Base-by-base conservation (phyloP, 2,888 invertebrate genomes). In the Thereva unica region DNA sequence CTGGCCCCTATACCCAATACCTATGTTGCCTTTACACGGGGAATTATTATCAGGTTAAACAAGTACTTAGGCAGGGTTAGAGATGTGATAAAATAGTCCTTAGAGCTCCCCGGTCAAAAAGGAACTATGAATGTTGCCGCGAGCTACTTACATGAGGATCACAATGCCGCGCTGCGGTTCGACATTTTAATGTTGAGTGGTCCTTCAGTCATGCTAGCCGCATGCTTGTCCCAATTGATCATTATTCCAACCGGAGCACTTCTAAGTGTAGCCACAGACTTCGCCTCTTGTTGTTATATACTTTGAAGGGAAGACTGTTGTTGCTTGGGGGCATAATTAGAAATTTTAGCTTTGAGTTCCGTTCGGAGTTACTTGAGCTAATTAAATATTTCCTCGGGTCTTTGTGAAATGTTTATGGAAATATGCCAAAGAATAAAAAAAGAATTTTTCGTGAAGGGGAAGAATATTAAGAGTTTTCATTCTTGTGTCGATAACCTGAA, bases 311-410 rank as follows among this genome's bases (percentile, higher is more conserved):
- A 38, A 49, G 45, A 49, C 38, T 59, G 23, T 49, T 38, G 12
- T 49, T 23, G 12, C 59, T 38, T 37, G 40, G 23, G 59, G 59
- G 49, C 59, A 59, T 59, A 59, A 59, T 59, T 59, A 47, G 49
- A 34, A 45, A 37, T 34, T 59, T 59, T 34, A 38, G 42, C 42
- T 44, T 45, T 56, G 34, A 35, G 10, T 56, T 9, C 47, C 38
- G 10, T 5, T 4, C 37, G 10, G 4, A 9, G 42, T 59, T n/a
- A 10, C 12, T 5, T n/a, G 49, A 23, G 5, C 38, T 59, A 59
- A 59, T 59, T 59, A 47, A 38, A 59, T 47, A 59, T 47, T 59
- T 59, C 59, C 59, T 45, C 37, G 12, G 59, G 59, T 23, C 10
- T 47, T 59, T 47, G 59, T 23, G 23, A 23, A 23, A 23, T 23